phyloP scores from a whole-genome alignment of 2,888 invertebrate species.

The Boloria euphrosyne region DNA sequence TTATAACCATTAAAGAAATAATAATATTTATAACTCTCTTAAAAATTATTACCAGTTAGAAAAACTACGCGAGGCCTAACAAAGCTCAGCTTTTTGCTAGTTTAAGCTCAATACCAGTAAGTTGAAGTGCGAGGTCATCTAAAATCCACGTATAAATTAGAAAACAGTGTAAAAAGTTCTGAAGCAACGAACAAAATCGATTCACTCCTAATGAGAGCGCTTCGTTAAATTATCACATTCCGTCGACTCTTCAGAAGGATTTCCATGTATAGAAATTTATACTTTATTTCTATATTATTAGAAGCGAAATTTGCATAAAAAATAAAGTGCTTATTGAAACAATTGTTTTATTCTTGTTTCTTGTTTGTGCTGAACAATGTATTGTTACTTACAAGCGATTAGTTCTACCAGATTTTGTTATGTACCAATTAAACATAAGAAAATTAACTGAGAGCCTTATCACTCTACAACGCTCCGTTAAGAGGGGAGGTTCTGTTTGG shows the following conservation, averaged over 20 bases:
- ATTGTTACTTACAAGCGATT: not conserved
- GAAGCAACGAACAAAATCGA: slow-evolving; percentile 24
- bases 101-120: not conserved
- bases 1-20: too few relatives aligned
- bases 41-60: too few relatives aligned
- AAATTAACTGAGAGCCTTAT: too few relatives aligned
- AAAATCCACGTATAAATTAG: slow-evolving; percentile 1
- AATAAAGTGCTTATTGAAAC: not conserved
- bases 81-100: too few relatives aligned
- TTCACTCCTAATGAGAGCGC: slow-evolving; percentile 24
- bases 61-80: too few relatives aligned
- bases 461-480: too few relatives aligned
- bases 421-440: not conserved
- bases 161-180: slow-evolving; percentile 13
- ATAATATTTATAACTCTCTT: too few relatives aligned
- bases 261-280: not conserved
- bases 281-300: not conserved
- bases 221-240: slow-evolving; percentile 29
- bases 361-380: slow-evolving; percentile 12
- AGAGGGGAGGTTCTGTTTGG: too few relatives aligned
- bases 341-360: slow-evolving; percentile 14
- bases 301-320: not conserved
- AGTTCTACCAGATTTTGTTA: not conserved
- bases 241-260: slow-evolving; percentile 14
- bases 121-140: not conserved